These are phyloP conservation scores for Spermophilus dauricus DNA, from an alignment of 2,113 vertebrate species.

Conservation along the genomic window DNA sequence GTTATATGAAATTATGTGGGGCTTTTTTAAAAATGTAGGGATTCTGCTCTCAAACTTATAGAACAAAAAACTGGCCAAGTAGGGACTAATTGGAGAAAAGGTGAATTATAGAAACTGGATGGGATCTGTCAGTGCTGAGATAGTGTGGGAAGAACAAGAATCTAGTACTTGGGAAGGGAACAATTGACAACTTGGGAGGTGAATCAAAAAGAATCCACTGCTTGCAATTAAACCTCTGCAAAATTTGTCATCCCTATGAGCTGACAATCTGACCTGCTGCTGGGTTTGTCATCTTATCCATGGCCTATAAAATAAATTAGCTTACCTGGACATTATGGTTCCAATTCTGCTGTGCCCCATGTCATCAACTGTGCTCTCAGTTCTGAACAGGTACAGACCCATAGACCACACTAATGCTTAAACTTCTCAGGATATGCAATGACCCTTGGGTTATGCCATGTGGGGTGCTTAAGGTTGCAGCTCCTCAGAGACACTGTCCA, in stretches of 20 bases:
- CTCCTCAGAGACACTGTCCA: background rate
- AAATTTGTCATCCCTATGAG: background rate
- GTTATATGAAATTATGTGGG: background rate
- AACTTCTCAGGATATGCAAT: background rate
- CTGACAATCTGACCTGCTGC: background rate
- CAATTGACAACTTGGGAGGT: no score
- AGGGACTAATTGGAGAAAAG: background rate
- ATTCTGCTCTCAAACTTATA: background rate
- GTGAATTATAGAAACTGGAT: background rate
- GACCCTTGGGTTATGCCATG: background rate
- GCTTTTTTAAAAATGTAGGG: background rate
- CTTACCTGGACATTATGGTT: no score
- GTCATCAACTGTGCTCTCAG: background rate
- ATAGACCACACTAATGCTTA: background rate
- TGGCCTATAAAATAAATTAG: background rate
- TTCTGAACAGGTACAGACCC: background rate
- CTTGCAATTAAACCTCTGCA: background rate
- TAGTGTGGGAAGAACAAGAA: background rate
- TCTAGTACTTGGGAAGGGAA: no score
- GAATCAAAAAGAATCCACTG: background rate
- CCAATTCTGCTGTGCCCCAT: background rate
- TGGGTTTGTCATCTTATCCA: background rate
- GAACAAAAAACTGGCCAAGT: background rate
- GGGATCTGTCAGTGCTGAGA: background rate
- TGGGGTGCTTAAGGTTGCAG: background rate